These are phyloP conservation scores for Gyrodactylus salaris DNA, from an alignment of 1,140 invertebrate genomes.

Conservation along the genomic window DNA sequence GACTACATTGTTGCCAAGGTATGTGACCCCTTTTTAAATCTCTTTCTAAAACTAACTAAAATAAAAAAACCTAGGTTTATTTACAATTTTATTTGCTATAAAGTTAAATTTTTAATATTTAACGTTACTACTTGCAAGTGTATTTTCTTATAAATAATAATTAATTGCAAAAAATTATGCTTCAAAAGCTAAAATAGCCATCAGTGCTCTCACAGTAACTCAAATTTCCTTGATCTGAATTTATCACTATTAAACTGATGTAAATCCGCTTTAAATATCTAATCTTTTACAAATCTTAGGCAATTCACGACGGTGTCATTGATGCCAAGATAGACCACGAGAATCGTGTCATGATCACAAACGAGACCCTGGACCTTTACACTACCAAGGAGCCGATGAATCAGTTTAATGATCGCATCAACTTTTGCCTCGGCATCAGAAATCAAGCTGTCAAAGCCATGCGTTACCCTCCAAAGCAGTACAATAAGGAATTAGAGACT, in stretches of 20 bases:
- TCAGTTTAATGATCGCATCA: constrained; percentile 84
- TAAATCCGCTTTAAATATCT: too few species aligned
- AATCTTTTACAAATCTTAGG: constrained; percentile 19
- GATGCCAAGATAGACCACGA: constrained; percentile 79
- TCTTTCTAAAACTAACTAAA: background rate
- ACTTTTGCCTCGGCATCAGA: constrained; percentile 69
- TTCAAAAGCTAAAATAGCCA: too few species aligned
- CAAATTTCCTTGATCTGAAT: too few species aligned
- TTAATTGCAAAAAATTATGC: too few species aligned
- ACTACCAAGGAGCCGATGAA: constrained; percentile 73
- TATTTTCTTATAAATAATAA: background rate
- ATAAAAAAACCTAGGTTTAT: constrained; percentile 9
- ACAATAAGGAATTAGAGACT: constrained; percentile 83
- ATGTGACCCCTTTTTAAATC: constrained; percentile 4
- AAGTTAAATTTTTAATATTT: constrained; percentile 1
- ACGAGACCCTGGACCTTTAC: constrained; percentile 81
- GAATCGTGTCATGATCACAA: constrained; percentile 74
- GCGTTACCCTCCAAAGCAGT: constrained; percentile 90
- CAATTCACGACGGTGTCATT: constrained; percentile 91
- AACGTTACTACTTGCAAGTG: background rate
- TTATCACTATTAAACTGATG: too few species aligned
- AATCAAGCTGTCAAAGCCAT: constrained; percentile 68
- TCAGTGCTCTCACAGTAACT: too few species aligned
- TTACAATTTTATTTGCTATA: constrained; percentile 3
- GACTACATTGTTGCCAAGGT: constrained; percentile 91